A percentile compares a stretch with the other conserved stretches of the same genome.
Conservation (phyloP, 1,140 invertebrate genomes). For the Aphaenogaster rudis region DNA sequence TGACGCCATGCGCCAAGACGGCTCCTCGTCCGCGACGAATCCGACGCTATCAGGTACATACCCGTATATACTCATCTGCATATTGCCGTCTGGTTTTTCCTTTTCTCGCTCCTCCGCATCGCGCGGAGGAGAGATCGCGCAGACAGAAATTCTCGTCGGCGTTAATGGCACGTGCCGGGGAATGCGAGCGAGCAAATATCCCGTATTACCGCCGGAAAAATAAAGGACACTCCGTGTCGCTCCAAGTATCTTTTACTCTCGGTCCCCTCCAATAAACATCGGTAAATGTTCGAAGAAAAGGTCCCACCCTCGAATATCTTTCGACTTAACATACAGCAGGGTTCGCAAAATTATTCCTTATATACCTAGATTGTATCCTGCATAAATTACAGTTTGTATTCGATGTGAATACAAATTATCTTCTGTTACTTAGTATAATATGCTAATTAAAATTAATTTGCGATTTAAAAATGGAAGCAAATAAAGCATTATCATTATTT, state of each 20-base stretch:
- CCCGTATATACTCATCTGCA: slow-evolving; percentile 33
- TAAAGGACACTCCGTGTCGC: slow-evolving; percentile 37
- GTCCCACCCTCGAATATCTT: neutral
- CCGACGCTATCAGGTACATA: slow-evolving; percentile 75
- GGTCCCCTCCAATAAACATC: slow-evolving; percentile 12
- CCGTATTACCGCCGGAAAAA: slow-evolving; percentile 43
- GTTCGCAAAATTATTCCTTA: neutral
- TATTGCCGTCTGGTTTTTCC: slow-evolving; percentile 53
- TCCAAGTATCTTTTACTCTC: slow-evolving; percentile 2
- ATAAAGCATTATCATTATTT: neutral
- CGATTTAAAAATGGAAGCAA: neutral
- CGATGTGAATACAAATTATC: slow-evolving; percentile 9
- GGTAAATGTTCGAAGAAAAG: neutral
- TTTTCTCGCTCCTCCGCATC: neutral
- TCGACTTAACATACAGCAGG: neutral
- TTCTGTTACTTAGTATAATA: neutral
- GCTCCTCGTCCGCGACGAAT: slow-evolving; percentile 77
- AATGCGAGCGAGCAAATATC: slow-evolving; percentile 46
- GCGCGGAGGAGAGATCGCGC: neutral
- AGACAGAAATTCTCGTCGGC: slow-evolving; percentile 15
- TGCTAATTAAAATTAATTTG: slow-evolving; percentile 18
- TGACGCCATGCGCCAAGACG: slow-evolving; percentile 82
- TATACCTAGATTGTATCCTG: neutral
- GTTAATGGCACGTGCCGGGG: slow-evolving; percentile 56
- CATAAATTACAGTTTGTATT: neutral